Conservation (phyloP, 2,888 invertebrate genomes). For the Boloria selene region DNA sequence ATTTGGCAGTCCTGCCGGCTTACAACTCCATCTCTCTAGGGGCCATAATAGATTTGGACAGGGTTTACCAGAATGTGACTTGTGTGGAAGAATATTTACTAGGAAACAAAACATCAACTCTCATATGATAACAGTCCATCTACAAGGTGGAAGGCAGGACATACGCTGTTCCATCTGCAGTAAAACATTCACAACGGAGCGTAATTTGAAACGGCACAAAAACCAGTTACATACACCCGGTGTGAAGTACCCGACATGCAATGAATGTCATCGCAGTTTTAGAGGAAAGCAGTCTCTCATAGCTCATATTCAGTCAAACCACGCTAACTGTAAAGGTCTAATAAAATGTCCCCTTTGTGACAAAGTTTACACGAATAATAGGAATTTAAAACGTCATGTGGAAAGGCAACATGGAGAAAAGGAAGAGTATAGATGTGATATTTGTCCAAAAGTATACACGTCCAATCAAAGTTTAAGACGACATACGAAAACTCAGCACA, state of each 20-base stretch:
- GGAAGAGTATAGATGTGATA: conserved; percentile 56
- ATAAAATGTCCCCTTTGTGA: conserved; percentile 59
- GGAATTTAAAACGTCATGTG: conserved; percentile 62
- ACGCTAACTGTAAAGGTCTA: conserved; percentile 30
- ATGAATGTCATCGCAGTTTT: conserved; percentile 58
- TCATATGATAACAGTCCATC: conserved; percentile 67
- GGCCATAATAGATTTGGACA: conserved; percentile 63
- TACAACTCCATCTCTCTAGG: conserved; percentile 55
- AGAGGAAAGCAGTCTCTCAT: conserved; percentile 58
- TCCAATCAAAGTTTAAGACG: conserved; percentile 63
- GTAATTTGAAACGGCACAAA: conserved; percentile 62
- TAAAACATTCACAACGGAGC: conserved; percentile 60
- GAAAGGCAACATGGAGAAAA: conserved; percentile 62
- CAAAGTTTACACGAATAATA: conserved; percentile 59
- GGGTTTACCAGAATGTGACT: conserved; percentile 65
- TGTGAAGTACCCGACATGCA: conserved; percentile 58
- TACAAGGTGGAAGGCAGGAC: conserved; percentile 53
- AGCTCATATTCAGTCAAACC: conserved; percentile 57
- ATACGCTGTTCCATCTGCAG: conserved; percentile 56
- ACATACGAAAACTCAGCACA: conserved; percentile 54
- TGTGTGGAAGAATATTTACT: conserved; percentile 66
- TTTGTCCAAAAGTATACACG: conserved; percentile 66
- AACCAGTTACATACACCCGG: conserved; percentile 63
- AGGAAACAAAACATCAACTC: conserved; percentile 69
- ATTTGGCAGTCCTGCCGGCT: conserved; percentile 59